Evolutionary conservation across 1,140 invertebrate genomes (phyloP).

Genomic region (Frieseomelitta varia): DNA sequence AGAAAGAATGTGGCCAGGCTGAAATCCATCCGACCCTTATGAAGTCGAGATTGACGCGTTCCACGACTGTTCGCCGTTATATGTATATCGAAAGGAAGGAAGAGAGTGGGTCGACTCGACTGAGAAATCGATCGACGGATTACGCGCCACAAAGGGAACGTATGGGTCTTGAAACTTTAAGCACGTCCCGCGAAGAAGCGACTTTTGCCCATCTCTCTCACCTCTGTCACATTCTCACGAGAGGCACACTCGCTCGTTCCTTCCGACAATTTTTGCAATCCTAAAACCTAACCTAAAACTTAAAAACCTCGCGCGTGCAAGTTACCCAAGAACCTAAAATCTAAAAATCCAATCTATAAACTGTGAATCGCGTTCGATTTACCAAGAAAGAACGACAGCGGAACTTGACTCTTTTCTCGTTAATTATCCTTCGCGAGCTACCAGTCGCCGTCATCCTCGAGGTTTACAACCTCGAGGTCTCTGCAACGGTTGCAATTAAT

Average conservation of each 20-base stretch:
- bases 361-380: background rate
- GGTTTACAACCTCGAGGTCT: slow-evolving; percentile 22
- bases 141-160: slow-evolving; percentile 30
- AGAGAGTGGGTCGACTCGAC: slow-evolving; percentile 35
- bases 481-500: slow-evolving; percentile 32
- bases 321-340: background rate
- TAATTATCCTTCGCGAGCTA: slow-evolving; percentile 14
- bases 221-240: background rate
- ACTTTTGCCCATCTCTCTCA: slow-evolving; percentile 3
- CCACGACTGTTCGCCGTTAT: slow-evolving; percentile 29
- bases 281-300: too few relatives aligned
- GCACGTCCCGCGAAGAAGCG: slow-evolving; percentile 28
- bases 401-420: background rate
- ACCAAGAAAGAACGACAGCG: background rate
- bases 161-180: slow-evolving; percentile 48
- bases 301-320: too few relatives aligned
- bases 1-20: background rate
- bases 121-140: slow-evolving; percentile 44
- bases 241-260: slow-evolving; percentile 4
- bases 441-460: background rate
- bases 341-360: too few relatives aligned
- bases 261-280: background rate
- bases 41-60: slow-evolving; percentile 50
- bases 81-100: background rate
- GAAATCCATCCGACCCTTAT: slow-evolving; percentile 29